These are phyloP conservation scores for Xenus cinereus DNA, from an alignment of 2,113 vertebrate genomes.

Conservation along the genomic window DNA sequence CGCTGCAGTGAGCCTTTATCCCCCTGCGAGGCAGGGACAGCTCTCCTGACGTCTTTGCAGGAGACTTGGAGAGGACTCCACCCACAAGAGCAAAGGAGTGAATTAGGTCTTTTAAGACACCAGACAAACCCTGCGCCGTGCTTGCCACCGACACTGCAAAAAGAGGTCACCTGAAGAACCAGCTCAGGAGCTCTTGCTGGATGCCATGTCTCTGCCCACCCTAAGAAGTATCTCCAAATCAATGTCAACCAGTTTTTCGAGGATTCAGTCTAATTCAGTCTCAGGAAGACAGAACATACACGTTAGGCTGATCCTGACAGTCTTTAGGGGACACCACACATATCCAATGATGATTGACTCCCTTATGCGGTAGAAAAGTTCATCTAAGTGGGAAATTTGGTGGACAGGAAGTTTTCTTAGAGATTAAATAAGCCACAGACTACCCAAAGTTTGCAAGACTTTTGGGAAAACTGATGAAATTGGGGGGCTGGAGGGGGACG, in stretches of 20 bases:
- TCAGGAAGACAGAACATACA: not conserved
- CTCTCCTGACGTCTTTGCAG: not conserved
- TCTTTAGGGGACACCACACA: not conserved
- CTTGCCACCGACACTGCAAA: not conserved
- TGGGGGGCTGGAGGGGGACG: no score
- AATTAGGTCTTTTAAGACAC: not conserved
- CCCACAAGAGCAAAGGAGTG: not conserved
- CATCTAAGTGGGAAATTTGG: not conserved
- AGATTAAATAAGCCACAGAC: not conserved
- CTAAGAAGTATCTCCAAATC: not conserved
- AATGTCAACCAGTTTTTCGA: not conserved
- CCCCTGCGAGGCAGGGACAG: not conserved
- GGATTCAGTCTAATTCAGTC: not conserved
- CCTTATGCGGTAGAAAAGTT: not conserved
- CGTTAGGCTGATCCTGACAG: not conserved
- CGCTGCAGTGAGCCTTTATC: not conserved
- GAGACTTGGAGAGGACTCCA: not conserved
- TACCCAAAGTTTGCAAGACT: not conserved
- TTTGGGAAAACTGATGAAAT: not conserved
- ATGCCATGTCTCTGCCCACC: rapidly evolving
- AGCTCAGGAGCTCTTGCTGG: not conserved
- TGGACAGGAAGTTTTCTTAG: not conserved
- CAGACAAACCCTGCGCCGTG: not conserved
- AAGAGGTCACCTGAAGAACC: not conserved
- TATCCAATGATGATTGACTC: not conserved